Evolutionary conservation across 2,113 vertebrate species (phyloP).

Genomic region (Sialia sialis): DNA sequence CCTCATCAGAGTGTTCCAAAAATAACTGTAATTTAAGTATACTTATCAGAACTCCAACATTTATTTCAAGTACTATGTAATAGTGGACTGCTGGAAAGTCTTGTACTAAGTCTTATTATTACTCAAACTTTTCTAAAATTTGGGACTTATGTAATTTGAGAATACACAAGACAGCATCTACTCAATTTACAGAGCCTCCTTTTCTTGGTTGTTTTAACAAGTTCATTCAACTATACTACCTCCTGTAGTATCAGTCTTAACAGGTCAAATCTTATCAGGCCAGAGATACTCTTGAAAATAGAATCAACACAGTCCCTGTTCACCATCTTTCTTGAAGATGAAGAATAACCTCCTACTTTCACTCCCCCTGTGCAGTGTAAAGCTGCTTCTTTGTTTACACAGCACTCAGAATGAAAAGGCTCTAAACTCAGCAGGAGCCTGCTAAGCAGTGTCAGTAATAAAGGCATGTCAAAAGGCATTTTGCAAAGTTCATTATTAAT

Average conservation of each 20-base stretch:
- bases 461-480: not conserved
- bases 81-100: not conserved
- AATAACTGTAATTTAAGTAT: conserved; percentile 22
- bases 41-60: conserved; percentile 6
- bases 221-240: not conserved
- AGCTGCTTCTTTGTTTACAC: not conserved
- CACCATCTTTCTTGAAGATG: not conserved
- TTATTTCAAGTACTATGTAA: conserved; percentile 14
- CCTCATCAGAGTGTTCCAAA: conserved; percentile 2
- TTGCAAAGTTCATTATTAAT: not conserved
- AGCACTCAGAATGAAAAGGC: not conserved
- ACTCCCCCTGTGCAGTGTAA: not conserved
- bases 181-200: not conserved
- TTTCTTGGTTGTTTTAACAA: not conserved
- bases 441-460: not conserved
- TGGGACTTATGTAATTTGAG: not conserved
- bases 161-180: not conserved
- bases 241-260: not conserved
- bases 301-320: not conserved
- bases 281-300: not conserved
- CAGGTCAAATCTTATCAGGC: not conserved
- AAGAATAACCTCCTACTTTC: not conserved
- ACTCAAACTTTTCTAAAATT: not conserved
- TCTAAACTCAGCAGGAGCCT: not conserved
- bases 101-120: not conserved